Evolutionary conservation across 2,888 invertebrate genomes (phyloP).

Genomic region (Coleophora flavipennella): DNA sequence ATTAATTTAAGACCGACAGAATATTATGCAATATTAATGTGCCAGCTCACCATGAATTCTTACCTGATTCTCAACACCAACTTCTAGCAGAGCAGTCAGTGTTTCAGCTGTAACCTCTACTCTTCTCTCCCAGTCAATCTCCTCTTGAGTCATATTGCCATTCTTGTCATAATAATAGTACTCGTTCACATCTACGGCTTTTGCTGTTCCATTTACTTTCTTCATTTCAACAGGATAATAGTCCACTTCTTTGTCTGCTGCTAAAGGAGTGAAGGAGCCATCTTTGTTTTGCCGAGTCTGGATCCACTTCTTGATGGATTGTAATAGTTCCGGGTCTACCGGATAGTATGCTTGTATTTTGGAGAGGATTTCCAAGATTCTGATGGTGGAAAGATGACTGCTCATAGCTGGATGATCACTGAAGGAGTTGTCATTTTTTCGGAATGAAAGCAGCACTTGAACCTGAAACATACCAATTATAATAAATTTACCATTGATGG

Average conservation of each 20-base stretch:
- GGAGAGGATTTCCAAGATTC: conserved; percentile 72
- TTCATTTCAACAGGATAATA: conserved; percentile 57
- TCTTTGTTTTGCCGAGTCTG: conserved; percentile 73
- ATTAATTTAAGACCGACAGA: too few species aligned
- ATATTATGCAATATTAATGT: too few species aligned
- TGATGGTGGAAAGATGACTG: conserved; percentile 74
- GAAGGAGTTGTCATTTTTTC: conserved; percentile 77
- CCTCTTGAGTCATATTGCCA: conserved; percentile 63
- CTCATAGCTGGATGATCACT: conserved; percentile 77
- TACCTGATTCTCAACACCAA: conserved; percentile 73
- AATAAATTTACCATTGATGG: not conserved
- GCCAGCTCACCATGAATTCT: too few species aligned
- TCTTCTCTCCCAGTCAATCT: conserved; percentile 66
- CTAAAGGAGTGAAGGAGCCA: conserved; percentile 73
- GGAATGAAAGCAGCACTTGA: conserved; percentile 74
- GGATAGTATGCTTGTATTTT: conserved; percentile 75
- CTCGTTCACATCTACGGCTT: conserved; percentile 55
- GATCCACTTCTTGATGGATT: conserved; percentile 75
- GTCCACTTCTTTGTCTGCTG: conserved; percentile 72
- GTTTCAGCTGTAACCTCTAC: conserved; percentile 77
- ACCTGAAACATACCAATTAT: conserved; percentile 47
- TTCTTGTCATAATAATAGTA: conserved; percentile 66
- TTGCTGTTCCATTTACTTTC: conserved; percentile 41
- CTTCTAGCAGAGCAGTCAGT: conserved; percentile 72
- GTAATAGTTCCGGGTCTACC: conserved; percentile 74